Base-by-base conservation (phyloP, 2,797 vertebrate genomes). In the Cyclura pinguis region DNA sequence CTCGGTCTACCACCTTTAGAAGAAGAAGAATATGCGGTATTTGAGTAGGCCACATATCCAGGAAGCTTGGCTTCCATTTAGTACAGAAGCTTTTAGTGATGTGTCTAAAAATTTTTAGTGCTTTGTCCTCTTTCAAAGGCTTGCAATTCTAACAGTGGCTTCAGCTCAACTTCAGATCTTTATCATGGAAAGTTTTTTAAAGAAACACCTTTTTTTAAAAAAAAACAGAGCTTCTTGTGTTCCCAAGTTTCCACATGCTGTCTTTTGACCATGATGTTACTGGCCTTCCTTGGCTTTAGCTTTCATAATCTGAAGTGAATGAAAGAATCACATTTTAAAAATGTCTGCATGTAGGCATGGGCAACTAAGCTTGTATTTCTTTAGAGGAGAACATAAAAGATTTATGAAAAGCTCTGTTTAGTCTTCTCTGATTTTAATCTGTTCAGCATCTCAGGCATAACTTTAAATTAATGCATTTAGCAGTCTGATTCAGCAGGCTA, bases 391-490 rank as follows among this genome's bases (percentile, higher is more conserved):
- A 38, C 42, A 64, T 64, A 81, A 88, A 69, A 12, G 55, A 92
- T 1, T 77, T 88, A 62, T 0, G 1, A 91, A 74, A 93, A 4
- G 22, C 9, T 89, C 80, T 92, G 57, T 90, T 87, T 82, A 89
- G 73, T 9, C 4, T 90, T 73, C 7, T 4, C 7, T 83, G 0
- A 2, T 35, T 91, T 62, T 80, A 27, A 1, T 82, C 90, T 91
- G 47, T 85, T 91, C 62, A 90, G 91, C 88, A 87, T 87, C 78
- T 93, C 74, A 92, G 82, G 52, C 13, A n/a, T 84, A 91, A 73
- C 73, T 73, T 84, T 80, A 9, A 69, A 80, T 88, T 90, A 93
- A 67, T 6, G 1, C 55, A 62, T 69, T 83, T 92, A 88, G 29
- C 22, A 16, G 6, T 92, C 76, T 82, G 80, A 80, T 52, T 84